These are phyloP conservation scores for Tethya wilhelma DNA, from an alignment of 37 sponge, comb jelly and placozoan genomes.

Conservation along the genomic window DNA sequence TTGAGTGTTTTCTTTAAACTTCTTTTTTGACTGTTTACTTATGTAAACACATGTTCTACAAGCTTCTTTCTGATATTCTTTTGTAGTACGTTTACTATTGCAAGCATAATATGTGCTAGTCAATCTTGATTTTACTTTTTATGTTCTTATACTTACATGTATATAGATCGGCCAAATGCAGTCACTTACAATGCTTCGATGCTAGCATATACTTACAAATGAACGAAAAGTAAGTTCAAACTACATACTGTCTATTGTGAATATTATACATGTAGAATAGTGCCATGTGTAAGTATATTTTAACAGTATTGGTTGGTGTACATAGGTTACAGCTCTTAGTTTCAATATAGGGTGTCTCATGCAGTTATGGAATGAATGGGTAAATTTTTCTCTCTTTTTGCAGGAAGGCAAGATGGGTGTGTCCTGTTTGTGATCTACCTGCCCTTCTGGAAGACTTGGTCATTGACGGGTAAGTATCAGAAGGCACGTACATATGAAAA, in stretches of 20 bases:
- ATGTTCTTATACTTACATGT: not conserved
- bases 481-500: too few relatives aligned
- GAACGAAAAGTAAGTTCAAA: slow-evolving; percentile 78
- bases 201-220: slow-evolving; percentile 88
- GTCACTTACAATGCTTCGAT: slow-evolving; percentile 97
- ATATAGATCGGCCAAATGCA: slow-evolving; percentile 68
- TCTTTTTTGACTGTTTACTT: too few relatives aligned
- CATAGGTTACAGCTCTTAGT: not conserved
- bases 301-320: not conserved
- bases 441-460: slow-evolving; percentile 65
- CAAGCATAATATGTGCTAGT: not conserved
- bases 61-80: too few relatives aligned
- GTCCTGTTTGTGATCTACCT: slow-evolving; percentile 91
- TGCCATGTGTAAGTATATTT: too few relatives aligned
- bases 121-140: not conserved
- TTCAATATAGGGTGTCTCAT: too few relatives aligned
- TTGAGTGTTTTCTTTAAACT: not conserved
- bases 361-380: too few relatives aligned
- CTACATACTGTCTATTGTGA: too few relatives aligned
- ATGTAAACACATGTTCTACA: too few relatives aligned
- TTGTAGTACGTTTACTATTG: too few relatives aligned
- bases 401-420: slow-evolving; percentile 91
- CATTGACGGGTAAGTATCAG: slow-evolving; percentile 90
- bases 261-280: too few relatives aligned
- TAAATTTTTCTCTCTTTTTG: not conserved